phyloP scores from a whole-genome alignment of 2,888 invertebrate genomes.

The Cryptops parisi region DNA sequence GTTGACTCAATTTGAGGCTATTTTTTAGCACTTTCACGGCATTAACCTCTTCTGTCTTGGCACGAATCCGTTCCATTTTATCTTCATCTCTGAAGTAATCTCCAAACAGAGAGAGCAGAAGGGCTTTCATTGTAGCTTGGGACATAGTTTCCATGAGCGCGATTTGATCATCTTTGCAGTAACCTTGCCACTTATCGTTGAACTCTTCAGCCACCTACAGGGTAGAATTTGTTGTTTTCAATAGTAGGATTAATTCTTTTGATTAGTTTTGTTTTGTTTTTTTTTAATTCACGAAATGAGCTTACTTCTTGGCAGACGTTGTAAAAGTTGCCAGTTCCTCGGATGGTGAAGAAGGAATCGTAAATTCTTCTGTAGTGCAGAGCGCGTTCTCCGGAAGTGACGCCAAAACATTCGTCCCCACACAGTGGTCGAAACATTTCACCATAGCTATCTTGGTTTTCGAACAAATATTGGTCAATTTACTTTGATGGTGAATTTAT shows the following conservation, averaged over 20 bases:
- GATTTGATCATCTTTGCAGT: conserved; percentile 4
- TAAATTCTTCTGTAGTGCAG: conserved; percentile 4
- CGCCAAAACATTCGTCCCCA: conserved; percentile 8
- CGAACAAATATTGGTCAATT: no score
- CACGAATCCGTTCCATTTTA: conserved; percentile 2
- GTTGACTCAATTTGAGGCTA: no score
- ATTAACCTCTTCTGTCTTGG: conserved; percentile 10
- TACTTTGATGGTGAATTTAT: no score
- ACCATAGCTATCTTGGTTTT: conserved; percentile 9
- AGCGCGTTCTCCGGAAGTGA: conserved; percentile 1
- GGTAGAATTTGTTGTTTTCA: no score
- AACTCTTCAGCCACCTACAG: conserved; percentile 8
- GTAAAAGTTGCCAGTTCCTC: background rate
- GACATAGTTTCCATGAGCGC: conserved; percentile 10
- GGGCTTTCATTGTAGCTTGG: conserved; percentile 7
- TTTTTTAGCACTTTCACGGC: no score
- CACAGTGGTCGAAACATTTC: conserved; percentile 12
- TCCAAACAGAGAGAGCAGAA: conserved; percentile 1
- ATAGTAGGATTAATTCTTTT: no score
- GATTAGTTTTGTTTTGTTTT: no score
- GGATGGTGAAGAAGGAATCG: conserved; percentile 7
- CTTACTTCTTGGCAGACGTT: background rate
- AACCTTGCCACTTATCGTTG: background rate
- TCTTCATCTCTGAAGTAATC: conserved; percentile 6
- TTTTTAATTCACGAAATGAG: background rate